A percentile compares a stretch with the other conserved stretches of the same genome.
Conservation (phyloP, 2,797 vertebrate species). For the Rhinichthys osculus region DNA sequence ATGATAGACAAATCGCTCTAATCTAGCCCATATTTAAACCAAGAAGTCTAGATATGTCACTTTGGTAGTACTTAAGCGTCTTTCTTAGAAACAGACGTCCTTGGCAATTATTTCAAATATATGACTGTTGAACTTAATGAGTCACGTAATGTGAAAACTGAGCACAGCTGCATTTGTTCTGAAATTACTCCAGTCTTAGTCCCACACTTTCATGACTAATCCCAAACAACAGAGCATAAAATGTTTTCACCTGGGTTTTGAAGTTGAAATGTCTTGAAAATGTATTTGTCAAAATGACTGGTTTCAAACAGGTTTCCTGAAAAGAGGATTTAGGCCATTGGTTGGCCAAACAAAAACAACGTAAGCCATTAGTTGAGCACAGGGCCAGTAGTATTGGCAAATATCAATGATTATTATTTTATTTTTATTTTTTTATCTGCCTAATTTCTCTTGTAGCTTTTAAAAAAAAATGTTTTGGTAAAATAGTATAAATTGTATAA, state of each 20-base stretch:
- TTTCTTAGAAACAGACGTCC: not conserved
- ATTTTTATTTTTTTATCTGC: not conserved
- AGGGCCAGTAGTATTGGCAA: not conserved
- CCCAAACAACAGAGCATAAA: not conserved
- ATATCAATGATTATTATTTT: not conserved
- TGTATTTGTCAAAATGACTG: not conserved
- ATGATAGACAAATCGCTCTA: not conserved
- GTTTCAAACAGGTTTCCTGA: not conserved
- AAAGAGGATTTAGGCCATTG: not conserved
- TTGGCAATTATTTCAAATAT: slow-evolving; percentile 1
- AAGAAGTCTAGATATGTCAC: not conserved
- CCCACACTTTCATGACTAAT: not conserved
- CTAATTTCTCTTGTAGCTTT: not conserved
- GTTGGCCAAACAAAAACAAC: not conserved
- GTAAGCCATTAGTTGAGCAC: not conserved
- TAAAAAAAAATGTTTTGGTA: not conserved
- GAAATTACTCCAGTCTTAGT: not conserved
- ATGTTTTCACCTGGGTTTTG: not conserved
- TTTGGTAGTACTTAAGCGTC: not conserved
- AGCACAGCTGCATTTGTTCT: slow-evolving; percentile 5
- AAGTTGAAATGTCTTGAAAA: not conserved
- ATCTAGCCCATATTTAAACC: slow-evolving; percentile 7
- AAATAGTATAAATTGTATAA: no score
- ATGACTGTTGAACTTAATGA: slow-evolving; percentile 13
- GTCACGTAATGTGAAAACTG: not conserved